phyloP scores from a whole-genome alignment of 2,797 vertebrate genomes.

The Microhierax caerulescens region DNA sequence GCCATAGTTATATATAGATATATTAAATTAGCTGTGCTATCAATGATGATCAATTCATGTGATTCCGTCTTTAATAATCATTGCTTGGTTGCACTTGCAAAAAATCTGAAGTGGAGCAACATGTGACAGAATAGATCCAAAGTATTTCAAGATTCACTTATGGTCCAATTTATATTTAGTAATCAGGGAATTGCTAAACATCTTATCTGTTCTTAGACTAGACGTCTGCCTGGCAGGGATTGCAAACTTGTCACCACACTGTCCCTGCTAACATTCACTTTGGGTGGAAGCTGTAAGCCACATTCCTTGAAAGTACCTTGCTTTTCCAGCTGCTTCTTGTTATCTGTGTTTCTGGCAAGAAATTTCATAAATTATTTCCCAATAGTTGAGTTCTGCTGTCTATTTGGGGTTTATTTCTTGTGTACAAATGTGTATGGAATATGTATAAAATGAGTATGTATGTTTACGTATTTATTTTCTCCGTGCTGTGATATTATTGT shows the following conservation, averaged over 20 bases:
- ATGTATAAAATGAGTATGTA: background rate
- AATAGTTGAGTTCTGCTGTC: background rate
- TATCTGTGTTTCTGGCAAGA: background rate
- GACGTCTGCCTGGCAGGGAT: background rate
- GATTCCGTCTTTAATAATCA: background rate
- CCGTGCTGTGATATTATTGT: background rate
- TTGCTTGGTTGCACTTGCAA: background rate
- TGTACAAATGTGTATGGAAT: background rate
- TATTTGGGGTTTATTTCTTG: background rate
- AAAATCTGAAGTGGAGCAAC: background rate
- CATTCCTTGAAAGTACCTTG: background rate
- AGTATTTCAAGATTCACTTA: background rate
- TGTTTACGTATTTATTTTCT: background rate
- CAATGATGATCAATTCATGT: background rate
- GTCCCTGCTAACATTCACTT: background rate
- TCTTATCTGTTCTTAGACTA: background rate
- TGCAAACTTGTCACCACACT: conserved; percentile 9
- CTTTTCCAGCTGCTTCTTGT: conserved; percentile 18
- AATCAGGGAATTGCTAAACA: background rate
- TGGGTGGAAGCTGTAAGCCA: background rate
- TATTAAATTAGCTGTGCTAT: background rate
- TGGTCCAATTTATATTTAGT: background rate
- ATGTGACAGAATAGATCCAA: background rate
- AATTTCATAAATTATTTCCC: background rate
- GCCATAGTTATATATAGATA: background rate